A percentile compares a stretch with the other conserved stretches of the same genome.
Evolutionary conservation across 2,797 vertebrate species (phyloP).

Genomic region (Diplodus sargus): DNA sequence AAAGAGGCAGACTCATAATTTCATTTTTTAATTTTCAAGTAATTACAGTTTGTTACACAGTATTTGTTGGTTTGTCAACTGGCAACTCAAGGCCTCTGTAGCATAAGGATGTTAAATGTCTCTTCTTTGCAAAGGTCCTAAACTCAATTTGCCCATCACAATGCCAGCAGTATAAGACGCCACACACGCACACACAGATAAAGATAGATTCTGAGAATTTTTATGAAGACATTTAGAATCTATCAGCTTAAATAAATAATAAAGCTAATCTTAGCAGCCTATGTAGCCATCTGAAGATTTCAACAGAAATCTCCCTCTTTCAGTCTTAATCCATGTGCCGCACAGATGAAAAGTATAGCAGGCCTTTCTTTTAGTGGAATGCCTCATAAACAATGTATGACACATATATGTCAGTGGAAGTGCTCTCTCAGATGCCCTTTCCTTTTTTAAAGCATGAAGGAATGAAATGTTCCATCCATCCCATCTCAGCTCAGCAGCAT

Average conservation of each 20-base stretch:
- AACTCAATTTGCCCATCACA: background rate
- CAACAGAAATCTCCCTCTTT: constrained; percentile 19
- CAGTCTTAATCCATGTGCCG: background rate
- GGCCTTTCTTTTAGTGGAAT: constrained; percentile 44
- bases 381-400: constrained; percentile 64
- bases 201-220: constrained; percentile 50
- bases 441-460: constrained; percentile 27
- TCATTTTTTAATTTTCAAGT: background rate
- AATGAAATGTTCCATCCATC: constrained; percentile 21
- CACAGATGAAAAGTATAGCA: constrained; percentile 7
- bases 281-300: constrained; percentile 27
- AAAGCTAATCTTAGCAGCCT: constrained; percentile 52
- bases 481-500: background rate
- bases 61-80: background rate
- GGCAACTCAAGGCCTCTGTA: background rate
- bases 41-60: background rate
- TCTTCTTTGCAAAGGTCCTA: background rate
- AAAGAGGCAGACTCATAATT: background rate
- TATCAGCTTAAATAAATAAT: constrained; percentile 69
- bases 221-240: constrained; percentile 48
- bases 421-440: constrained; percentile 31
- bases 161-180: too few species aligned
- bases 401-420: constrained; percentile 51
- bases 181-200: constrained; percentile 18
- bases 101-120: background rate